phyloP scores from a whole-genome alignment of 2,797 vertebrate genomes.

The Sarcoramphus papa region DNA sequence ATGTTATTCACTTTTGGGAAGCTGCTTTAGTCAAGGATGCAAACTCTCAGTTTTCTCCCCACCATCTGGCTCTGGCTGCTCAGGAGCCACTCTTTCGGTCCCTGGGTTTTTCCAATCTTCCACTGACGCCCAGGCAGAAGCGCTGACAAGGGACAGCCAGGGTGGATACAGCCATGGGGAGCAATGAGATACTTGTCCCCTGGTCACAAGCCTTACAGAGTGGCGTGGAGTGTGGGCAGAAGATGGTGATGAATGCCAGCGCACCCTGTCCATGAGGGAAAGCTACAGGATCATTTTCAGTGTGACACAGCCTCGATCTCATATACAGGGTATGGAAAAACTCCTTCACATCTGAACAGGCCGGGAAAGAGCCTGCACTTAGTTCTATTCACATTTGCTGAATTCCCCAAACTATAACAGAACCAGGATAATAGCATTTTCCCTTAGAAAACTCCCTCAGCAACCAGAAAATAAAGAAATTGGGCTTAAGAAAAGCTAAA shows the following conservation, averaged over 20 bases:
- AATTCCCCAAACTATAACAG: not conserved
- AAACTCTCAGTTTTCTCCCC: not conserved
- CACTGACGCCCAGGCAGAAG: not conserved
- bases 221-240: not conserved
- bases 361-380: not conserved
- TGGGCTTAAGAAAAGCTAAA: not conserved
- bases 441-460: not conserved
- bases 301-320: not conserved
- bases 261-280: not conserved
- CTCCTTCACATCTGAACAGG: not conserved
- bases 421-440: not conserved
- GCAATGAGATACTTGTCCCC: not conserved
- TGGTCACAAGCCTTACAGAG: not conserved
- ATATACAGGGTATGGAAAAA: not conserved
- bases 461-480: not conserved
- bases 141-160: not conserved
- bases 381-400: not conserved
- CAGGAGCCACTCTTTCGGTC: not conserved
- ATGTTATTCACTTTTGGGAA: not conserved
- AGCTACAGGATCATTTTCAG: not conserved
- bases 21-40: not conserved
- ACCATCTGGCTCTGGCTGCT: not conserved
- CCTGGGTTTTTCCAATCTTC: not conserved
- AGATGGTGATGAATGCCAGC: not conserved
- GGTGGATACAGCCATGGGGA: not conserved